These are phyloP conservation scores for Danaus plexippus DNA, from an alignment of 1,140 invertebrate genomes.

Conservation along the genomic window DNA sequence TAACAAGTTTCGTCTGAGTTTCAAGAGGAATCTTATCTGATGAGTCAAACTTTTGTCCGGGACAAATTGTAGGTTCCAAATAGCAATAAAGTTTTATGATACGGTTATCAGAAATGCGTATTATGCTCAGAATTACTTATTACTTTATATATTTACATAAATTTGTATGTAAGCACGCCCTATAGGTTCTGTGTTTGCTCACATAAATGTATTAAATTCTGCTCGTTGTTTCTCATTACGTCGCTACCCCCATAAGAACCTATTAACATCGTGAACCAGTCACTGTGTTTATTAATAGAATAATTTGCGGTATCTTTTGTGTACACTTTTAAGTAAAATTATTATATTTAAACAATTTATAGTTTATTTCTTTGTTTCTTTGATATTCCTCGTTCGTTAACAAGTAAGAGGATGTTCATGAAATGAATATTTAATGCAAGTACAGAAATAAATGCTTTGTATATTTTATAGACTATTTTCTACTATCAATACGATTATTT, in stretches of 20 bases:
- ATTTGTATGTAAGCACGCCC: too few relatives aligned
- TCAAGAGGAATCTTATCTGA: slow-evolving; percentile 39
- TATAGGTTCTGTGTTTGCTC: slow-evolving; percentile 26
- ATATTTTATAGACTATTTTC: too few relatives aligned
- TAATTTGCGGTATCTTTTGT: background rate
- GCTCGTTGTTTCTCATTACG: slow-evolving; percentile 44
- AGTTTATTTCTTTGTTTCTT: background rate
- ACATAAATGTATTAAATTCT: slow-evolving; percentile 45
- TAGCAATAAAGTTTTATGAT: slow-evolving; percentile 56
- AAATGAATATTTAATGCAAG: slow-evolving; percentile 1
- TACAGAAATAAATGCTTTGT: background rate
- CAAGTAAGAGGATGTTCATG: too few relatives aligned
- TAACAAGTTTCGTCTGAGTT: slow-evolving; percentile 17
- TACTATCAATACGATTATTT: too few relatives aligned
- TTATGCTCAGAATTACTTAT: slow-evolving; percentile 30
- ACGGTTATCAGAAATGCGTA: slow-evolving; percentile 53
- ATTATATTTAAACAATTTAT: too few relatives aligned
- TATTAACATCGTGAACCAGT: slow-evolving; percentile 27
- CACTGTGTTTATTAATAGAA: slow-evolving; percentile 4
- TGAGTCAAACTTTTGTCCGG: slow-evolving; percentile 43
- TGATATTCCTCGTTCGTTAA: background rate
- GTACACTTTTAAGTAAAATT: too few relatives aligned
- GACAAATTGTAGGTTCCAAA: slow-evolving; percentile 59
- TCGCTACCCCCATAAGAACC: slow-evolving; percentile 35
- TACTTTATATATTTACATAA: too few relatives aligned